Base-by-base conservation (phyloP, 2,113 vertebrate genomes). In the Leptodactylus fuscus region DNA sequence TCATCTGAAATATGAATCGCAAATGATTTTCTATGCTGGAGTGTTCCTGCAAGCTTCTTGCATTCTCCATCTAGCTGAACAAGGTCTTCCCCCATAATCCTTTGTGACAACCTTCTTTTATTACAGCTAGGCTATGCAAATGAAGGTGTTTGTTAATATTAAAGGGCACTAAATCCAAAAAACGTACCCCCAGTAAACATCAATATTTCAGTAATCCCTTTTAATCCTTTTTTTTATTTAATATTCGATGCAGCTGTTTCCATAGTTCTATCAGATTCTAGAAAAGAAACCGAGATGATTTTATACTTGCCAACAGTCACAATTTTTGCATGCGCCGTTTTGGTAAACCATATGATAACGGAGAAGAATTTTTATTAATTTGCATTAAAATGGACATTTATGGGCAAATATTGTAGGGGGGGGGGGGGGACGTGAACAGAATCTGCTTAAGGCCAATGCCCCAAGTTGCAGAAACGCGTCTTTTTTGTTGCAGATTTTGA, bases 1-100 rank as follows among this genome's bases (percentile, higher is more conserved):
- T 69, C 60, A 46, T 67, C 44, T 67, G 55, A 51, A 71, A 82
- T 82, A 82, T 82, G 81, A 82, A 82, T 71, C 81, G 65, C 81
- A 82, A 70, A 82, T 82, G 81, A 71, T 82, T 71, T 36, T 53
- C 67, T 71, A 34, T 38, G 65, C 67, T 15, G 46, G 67, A 82
- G 81, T 70, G 32, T 71, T 65, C 44, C 16, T 51, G 32, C 44
- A 27, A 71, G 44, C 34, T 44, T 81, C 10, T 80, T 38, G 22
- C 18, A 27, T 55, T 51, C 81, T 71, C 34, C n/a, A 27, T 20
- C 48, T 24, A 36, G 62, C 41, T 13, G 22, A 55, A 38, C 32
- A 9, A 73, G 32, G 67, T 49, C 22, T 51, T 27, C n/a, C 29
- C 62, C 32, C 81, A 73, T 82, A 73, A 81, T 81, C 24, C 62